Conservation (phyloP, 1,140 invertebrate species). For the Zaprionus africanus region DNA sequence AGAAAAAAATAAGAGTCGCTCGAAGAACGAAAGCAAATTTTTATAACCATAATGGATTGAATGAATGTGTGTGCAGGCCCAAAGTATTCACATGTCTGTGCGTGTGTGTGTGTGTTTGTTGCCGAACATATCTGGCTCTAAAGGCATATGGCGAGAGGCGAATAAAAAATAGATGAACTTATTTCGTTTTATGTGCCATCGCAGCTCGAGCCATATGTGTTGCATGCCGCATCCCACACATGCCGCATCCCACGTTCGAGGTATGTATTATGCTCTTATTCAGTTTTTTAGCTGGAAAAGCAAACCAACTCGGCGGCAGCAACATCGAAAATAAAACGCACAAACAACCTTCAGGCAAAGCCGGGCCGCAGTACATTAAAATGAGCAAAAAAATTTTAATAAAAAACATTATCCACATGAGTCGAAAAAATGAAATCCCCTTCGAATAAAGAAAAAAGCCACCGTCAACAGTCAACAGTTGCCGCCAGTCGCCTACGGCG, state of each 20-base stretch:
- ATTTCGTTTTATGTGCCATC: constrained; percentile 38
- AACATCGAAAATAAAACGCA: constrained; percentile 43
- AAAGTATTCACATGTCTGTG: constrained; percentile 4
- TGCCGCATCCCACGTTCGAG: neutral
- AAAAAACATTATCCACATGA: constrained; percentile 53
- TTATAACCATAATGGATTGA: constrained; percentile 42
- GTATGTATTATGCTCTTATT: constrained; percentile 31
- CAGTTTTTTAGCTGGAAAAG: constrained; percentile 25
- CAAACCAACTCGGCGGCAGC: constrained; percentile 8
- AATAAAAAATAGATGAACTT: constrained; percentile 76
- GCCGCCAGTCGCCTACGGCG: neutral
- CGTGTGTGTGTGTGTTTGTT: neutral
- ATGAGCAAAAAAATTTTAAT: constrained; percentile 72
- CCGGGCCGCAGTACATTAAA: constrained; percentile 52
- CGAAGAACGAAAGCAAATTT: constrained; percentile 25
- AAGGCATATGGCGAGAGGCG: constrained; percentile 56
- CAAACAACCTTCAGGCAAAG: constrained; percentile 60
- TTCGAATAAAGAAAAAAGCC: neutral
- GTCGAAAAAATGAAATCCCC: constrained; percentile 17
- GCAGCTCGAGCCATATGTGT: constrained; percentile 15
- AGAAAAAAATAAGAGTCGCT: constrained; percentile 15
- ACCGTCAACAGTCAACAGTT: constrained; percentile 6
- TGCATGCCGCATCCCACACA: constrained; percentile 15
- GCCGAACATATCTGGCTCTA: constrained; percentile 36
- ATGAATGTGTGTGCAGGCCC: constrained; percentile 23